A percentile compares a stretch with the other conserved stretches of the same genome.
Conservation (phyloP, 2,888 invertebrate species). For the Salpingus planirostris region DNA sequence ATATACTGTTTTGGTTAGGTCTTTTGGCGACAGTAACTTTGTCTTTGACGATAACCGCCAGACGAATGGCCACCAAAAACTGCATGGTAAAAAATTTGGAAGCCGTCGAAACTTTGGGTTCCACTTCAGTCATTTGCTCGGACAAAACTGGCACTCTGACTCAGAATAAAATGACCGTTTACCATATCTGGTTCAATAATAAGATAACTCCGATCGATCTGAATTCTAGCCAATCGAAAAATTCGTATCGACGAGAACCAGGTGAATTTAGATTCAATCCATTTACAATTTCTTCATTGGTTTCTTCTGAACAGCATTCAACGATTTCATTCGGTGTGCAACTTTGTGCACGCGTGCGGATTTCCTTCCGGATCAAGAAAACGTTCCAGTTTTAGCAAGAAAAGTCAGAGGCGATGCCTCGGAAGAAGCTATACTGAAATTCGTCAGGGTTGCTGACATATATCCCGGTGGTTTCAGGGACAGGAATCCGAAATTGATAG, state of each 20-base stretch:
- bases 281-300: too few species aligned
- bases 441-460: slow-evolving; percentile 43
- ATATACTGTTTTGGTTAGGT: too few species aligned
- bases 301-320: too few species aligned
- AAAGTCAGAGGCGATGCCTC: slow-evolving; percentile 60
- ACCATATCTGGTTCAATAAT: slow-evolving; percentile 66
- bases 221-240: too few species aligned
- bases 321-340: slow-evolving; percentile 42
- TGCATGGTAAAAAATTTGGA: slow-evolving; percentile 73
- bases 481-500: slow-evolving; percentile 48
- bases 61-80: slow-evolving; percentile 72
- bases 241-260: too few species aligned
- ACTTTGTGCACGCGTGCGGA: slow-evolving; percentile 66
- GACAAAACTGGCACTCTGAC: slow-evolving; percentile 69
- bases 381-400: slow-evolving; percentile 44
- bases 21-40: slow-evolving; percentile 70
- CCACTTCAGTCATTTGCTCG: slow-evolving; percentile 72
- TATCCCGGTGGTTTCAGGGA: slow-evolving; percentile 32
- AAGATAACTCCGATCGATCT: too few species aligned
- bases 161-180: slow-evolving; percentile 67
- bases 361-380: slow-evolving; percentile 42
- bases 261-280: too few species aligned
- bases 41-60: slow-evolving; percentile 67
- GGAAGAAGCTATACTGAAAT: slow-evolving; percentile 61
- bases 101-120: slow-evolving; percentile 71